A percentile compares a stretch with the other conserved stretches of the same genome.
Evolutionary conservation across 2,113 vertebrate genomes (phyloP).

Genomic region (Neodon shergylaensis): DNA sequence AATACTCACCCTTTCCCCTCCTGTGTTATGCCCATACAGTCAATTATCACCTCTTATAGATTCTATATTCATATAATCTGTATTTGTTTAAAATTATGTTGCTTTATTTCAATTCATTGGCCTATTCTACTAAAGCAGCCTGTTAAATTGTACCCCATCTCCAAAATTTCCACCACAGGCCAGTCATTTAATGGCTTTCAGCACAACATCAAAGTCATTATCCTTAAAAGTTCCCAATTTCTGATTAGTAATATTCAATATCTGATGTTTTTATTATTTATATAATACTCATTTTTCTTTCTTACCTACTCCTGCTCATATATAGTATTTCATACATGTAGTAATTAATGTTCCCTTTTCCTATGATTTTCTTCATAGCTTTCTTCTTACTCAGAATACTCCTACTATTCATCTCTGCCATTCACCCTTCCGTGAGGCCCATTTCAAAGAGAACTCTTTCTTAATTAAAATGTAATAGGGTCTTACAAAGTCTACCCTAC

Average conservation of each 20-base stretch:
- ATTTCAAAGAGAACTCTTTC: conserved; percentile 18
- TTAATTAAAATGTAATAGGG: conserved; percentile 3
- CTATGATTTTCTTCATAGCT: neutral
- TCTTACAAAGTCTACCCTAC: neutral
- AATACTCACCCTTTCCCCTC: neutral
- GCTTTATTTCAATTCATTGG: neutral
- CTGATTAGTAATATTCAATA: conserved; percentile 4
- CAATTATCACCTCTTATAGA: neutral
- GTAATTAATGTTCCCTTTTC: neutral
- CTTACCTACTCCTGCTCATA: neutral
- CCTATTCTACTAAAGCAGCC: neutral
- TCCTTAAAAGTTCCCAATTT: neutral
- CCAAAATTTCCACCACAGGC: neutral
- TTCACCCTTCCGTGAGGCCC: neutral
- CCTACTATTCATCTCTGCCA: neutral
- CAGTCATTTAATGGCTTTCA: neutral
- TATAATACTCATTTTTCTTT: neutral
- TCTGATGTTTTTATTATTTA: neutral
- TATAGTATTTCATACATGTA: neutral
- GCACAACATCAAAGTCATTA: neutral
- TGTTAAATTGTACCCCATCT: neutral
- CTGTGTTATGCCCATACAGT: neutral
- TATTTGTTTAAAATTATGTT: neutral
- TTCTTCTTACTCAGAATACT: conserved; percentile 28
- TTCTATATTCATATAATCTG: neutral